Evolutionary conservation across 2,113 vertebrate genomes (phyloP).

Genomic region (Halcyon malimbica): DNA sequence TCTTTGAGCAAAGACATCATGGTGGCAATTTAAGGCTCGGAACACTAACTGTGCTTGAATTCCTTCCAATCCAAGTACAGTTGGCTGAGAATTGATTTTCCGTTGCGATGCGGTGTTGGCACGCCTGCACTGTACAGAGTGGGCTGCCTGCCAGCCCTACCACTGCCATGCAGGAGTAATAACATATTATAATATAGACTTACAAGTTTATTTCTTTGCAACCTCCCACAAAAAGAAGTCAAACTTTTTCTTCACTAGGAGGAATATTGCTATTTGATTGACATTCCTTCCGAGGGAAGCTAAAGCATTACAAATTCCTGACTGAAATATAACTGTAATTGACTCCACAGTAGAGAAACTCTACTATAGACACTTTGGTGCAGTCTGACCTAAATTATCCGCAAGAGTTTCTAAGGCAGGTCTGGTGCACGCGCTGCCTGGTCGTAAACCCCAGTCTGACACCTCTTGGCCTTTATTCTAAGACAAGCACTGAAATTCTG

Average conservation of each 20-base stretch:
- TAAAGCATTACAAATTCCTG: neutral
- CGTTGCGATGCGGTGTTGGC: slow-evolving; percentile 39
- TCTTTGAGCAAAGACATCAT: neutral
- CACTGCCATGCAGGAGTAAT: slow-evolving; percentile 5
- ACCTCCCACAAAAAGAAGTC: neutral
- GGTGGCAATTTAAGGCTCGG: slow-evolving; percentile 2
- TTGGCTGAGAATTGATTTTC: slow-evolving; percentile 50
- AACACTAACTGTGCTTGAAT: slow-evolving; percentile 12
- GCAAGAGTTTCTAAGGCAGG: neutral
- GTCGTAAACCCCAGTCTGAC: neutral
- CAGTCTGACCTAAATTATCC: neutral
- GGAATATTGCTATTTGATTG: neutral
- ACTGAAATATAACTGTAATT: neutral
- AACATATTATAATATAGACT: neutral
- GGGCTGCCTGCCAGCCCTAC: slow-evolving; percentile 56
- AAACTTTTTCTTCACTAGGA: neutral
- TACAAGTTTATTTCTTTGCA: slow-evolving; percentile 26
- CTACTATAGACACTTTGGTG: neutral
- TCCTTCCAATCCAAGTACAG: slow-evolving; percentile 23
- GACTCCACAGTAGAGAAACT: neutral
- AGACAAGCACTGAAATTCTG: neutral
- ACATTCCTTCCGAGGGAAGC: neutral
- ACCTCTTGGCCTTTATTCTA: neutral
- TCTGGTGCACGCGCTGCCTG: neutral
- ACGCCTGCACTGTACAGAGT: neutral